Evolutionary conservation across 2,888 invertebrate species (phyloP).

Genomic region (Tolmerus cingulatus): DNA sequence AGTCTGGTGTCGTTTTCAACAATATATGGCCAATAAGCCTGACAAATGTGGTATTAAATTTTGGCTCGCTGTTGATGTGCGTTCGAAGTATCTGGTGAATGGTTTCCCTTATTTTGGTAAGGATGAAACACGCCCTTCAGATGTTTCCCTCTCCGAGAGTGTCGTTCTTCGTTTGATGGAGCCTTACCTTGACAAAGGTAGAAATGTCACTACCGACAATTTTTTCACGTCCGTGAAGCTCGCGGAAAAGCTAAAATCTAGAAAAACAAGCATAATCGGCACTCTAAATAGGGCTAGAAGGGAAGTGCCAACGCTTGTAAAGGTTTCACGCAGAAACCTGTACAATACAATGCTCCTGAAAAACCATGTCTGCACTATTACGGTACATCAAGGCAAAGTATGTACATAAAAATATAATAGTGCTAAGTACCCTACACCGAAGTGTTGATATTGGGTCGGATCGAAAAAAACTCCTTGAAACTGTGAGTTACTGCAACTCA

Average conservation of each 20-base stretch:
- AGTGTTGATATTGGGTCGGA: no score
- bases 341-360: neutral
- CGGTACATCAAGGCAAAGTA: neutral
- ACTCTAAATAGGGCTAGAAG: neutral
- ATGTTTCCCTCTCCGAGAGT: neutral
- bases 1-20: no score
- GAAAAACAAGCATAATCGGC: neutral
- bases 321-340: neutral
- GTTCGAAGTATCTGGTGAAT: no score
- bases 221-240: neutral
- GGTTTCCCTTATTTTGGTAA: no score
- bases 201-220: neutral
- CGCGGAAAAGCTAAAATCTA: neutral
- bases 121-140: no score
- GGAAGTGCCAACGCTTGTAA: neutral
- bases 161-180: neutral
- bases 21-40: no score
- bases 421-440: no score
- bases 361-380: neutral
- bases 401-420: neutral
- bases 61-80: no score
- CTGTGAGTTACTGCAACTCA: no score
- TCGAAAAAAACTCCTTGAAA: no score
- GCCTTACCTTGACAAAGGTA: neutral
- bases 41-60: no score